Percentiles rank a stretch among this genome's conserved stretches.
Conservation (phyloP, 2,888 invertebrate genomes). For the Alcis repandata region DNA sequence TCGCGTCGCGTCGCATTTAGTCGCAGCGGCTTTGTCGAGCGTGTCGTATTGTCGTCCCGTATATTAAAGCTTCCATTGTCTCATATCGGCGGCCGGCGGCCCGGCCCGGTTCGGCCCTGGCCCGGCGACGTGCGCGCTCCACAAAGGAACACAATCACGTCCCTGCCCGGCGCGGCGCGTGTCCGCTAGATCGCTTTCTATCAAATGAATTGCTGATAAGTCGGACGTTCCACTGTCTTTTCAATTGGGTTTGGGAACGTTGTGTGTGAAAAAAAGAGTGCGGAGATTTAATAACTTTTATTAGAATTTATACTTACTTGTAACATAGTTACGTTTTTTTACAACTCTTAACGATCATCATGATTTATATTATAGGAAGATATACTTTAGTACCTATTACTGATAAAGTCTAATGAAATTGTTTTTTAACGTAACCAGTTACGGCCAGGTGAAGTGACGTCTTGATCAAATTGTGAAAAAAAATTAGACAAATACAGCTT, state of each 20-base stretch:
- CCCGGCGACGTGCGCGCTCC: neutral
- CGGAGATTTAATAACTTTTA: no score
- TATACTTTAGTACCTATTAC: no score
- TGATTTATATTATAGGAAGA: no score
- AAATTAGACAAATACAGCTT: no score
- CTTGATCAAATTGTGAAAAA: no score
- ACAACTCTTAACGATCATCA: no score
- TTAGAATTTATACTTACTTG: no score
- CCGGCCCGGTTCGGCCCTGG: neutral
- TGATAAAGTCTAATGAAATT: no score
- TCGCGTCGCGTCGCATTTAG: no score
- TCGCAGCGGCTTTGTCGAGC: neutral
- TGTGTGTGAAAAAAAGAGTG: neutral
- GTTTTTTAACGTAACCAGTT: no score
- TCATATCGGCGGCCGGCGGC: neutral
- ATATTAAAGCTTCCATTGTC: neutral
- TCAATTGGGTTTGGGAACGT: neutral
- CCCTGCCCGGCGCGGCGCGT: neutral
- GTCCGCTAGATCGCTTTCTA: constrained; percentile 7
- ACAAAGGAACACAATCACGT: constrained; percentile 8
- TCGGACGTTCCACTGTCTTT: neutral
- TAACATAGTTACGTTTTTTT: no score
- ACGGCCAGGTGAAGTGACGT: no score
- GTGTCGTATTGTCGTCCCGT: neutral
- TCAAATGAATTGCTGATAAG: constrained; percentile 4